These are phyloP conservation scores for Microchirus variegatus DNA, from an alignment of 2,797 vertebrate species.

Conservation along the genomic window DNA sequence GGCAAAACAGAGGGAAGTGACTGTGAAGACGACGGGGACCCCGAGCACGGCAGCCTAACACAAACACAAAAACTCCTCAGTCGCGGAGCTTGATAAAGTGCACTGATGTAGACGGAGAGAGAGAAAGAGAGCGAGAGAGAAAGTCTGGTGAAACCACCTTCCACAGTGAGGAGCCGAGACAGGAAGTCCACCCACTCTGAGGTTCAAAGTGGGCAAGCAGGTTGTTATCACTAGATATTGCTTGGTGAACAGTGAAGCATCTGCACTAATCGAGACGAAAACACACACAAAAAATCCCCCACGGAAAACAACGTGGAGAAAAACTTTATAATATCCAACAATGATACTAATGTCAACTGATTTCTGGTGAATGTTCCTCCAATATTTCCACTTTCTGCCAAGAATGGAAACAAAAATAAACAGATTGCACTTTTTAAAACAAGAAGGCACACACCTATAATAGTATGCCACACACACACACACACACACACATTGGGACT, in stretches of 20 bases:
- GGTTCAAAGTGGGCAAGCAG: constrained; percentile 46
- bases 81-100: constrained; percentile 64
- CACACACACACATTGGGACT: constrained; percentile 61
- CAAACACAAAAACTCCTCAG: constrained; percentile 66
- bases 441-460: constrained; percentile 16
- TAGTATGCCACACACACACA: constrained; percentile 33
- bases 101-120: constrained; percentile 44
- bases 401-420: background rate
- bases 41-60: constrained; percentile 64
- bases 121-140: constrained; percentile 27
- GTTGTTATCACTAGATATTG: constrained; percentile 60
- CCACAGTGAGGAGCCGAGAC: constrained; percentile 69
- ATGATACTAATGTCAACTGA: background rate
- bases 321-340: background rate
- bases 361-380: background rate
- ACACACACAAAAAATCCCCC: constrained; percentile 17
- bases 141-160: constrained; percentile 48
- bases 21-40: constrained; percentile 81
- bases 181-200: constrained; percentile 74
- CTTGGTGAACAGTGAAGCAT: constrained; percentile 30
- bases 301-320: background rate
- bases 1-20: constrained; percentile 91
- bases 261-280: constrained; percentile 33
- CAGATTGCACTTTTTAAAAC: constrained; percentile 1
- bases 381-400: background rate